phyloP scores from a whole-genome alignment of 2,113 vertebrate genomes.

The Misgurnus anguillicaudatus region DNA sequence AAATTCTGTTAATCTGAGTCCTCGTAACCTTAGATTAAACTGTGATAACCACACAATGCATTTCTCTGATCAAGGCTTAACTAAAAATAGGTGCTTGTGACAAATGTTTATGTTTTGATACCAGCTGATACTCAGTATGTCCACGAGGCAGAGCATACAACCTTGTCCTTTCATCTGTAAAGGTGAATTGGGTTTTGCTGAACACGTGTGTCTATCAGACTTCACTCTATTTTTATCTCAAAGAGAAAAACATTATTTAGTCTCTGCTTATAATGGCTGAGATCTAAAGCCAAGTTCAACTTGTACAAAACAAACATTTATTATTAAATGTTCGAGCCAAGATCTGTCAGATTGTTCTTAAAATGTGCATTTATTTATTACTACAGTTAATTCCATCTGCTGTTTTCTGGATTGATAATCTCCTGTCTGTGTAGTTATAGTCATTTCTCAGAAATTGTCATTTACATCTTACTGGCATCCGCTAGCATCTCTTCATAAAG shows the following conservation, averaged over 20 bases:
- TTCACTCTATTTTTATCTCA: conserved; percentile 40
- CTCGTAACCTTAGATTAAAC: too few relatives aligned
- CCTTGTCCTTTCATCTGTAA: conserved; percentile 25
- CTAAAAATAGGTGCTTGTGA: background rate
- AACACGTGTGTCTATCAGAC: background rate
- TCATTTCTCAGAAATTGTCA: background rate
- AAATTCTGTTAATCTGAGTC: too few relatives aligned
- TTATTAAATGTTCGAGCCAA: background rate
- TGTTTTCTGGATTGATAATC: too few relatives aligned
- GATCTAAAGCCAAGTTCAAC: conserved; percentile 2
- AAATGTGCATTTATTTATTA: too few relatives aligned
- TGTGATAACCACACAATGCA: too few relatives aligned
- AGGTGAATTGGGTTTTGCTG: conserved; percentile 42
- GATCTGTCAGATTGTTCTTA: background rate
- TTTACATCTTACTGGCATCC: background rate
- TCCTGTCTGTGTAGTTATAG: background rate
- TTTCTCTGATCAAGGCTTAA: too few relatives aligned
- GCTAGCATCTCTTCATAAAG: background rate
- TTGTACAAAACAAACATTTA: background rate
- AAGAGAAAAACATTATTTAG: conserved; percentile 13
- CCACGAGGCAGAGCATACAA: background rate
- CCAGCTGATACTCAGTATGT: conserved; percentile 22
- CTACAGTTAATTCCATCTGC: too few relatives aligned
- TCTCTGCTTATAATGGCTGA: background rate
- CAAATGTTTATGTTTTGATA: conserved; percentile 34